Base-by-base conservation (phyloP, 2,888 invertebrate genomes). In the Lasioglossum pauxillum region DNA sequence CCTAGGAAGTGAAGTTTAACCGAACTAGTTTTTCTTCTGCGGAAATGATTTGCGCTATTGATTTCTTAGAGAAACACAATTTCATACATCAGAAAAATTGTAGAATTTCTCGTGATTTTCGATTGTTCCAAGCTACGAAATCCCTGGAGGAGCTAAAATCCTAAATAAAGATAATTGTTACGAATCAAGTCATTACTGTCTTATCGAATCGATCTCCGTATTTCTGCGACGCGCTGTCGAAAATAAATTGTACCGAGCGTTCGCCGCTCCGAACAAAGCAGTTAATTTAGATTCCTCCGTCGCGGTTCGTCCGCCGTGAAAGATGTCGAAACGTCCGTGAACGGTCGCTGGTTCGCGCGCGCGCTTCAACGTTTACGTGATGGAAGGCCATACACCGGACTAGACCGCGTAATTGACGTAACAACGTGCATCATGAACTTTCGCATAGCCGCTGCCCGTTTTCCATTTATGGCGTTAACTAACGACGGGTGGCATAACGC, bases 381-480 rank as follows among this genome's bases (percentile, higher is more conserved):
- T 86, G 86, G 86, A 86, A 86, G 86, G 60, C 73, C 80, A 38
- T 67, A 44, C 49, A 16, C 44, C 78, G 73, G 78, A 67, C 72
- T 82, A 80, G 79, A 86, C 46, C 69, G 80, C 85, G 88, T 88
- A 88, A 88, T 88, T 88, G 88, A 88, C 88, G 88, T 88, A 88
- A 88, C 85, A 83, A 75, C 85, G 88, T 85, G 78, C 81, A 81
- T 85, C 88, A 77, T 84, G 88, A 88, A 88, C 86, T 88, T 89
- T 88, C 85, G 85, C 85, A 75, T 88, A 80, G 72, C 88, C 69
- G 78, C 71, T 64, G 73, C 67, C 72, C 67, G 76, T 87, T 44
- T 78, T 67, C 88, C 88, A 87, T 88, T 88, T 88, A 88, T 85
- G 88, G 88, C 88, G 88, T 85, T 88, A 88, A 88, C 88, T 88